Evolutionary conservation across 2,113 vertebrate species (phyloP), one percentile per base, ranked within the genome.

Genomic region (Hippolais icterina): DNA sequence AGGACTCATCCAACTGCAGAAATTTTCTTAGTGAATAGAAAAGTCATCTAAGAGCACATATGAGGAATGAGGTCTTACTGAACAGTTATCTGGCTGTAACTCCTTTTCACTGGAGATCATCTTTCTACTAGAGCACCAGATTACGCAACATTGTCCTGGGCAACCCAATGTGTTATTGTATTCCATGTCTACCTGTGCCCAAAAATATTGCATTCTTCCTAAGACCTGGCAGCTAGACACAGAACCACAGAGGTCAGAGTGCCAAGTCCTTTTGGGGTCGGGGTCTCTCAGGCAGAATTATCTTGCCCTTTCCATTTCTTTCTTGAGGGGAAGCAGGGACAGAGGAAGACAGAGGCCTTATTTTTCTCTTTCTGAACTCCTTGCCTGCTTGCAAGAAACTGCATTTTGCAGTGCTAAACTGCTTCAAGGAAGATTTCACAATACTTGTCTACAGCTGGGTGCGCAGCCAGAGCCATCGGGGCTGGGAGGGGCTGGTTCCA

Each of bases 361-460:
- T 49, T 57, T n/a, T 49, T 5, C 4, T 49, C 29, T 49, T 44
- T 56, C 15, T 41, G 29, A 85, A 35, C 29, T 64, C n/a, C 59
- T 65, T 65, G 35, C 5, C 35, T 57, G 42, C 57, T 54, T 39
- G n/a, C 29, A 65, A 57, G 50, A 19, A 16, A 3, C 19, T n/a
- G 35, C 82, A 41, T 41, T 74, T 65, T n/a, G 18, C 49, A n/a
- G 16, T 15, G 50, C 29, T 20, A 4, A 41, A 19, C 5, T 39
- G 11, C n/a, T 64, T 19, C 28, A 47, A 39, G 28, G 69, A 10
- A 23, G 24, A 28, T 41, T 10, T 39, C 50, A 9, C 69, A 28
- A 6, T 2, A 5, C 4, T 59, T n/a, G 7, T 41, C 15, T 5
- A 3, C 15, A 74, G 49, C 41, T 4, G 1, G 0, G 69, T 6